A percentile compares a stretch with the other conserved stretches of the same genome.
These are phyloP conservation scores for Cerceris rybyensis DNA, from an alignment of 2,888 invertebrate genomes.

Conservation along the genomic window DNA sequence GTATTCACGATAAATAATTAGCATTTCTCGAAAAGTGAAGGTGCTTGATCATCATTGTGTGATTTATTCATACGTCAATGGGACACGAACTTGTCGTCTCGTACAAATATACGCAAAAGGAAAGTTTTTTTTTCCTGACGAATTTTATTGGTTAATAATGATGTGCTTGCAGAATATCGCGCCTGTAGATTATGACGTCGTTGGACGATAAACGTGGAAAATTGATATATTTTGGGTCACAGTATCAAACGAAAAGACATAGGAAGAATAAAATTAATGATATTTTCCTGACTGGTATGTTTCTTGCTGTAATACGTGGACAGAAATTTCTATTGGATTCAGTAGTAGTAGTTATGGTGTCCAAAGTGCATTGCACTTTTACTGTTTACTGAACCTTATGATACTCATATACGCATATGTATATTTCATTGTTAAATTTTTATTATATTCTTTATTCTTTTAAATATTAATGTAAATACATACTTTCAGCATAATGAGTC, in stretches of 20 bases:
- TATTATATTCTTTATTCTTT: background rate
- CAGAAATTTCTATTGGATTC: background rate
- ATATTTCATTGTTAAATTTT: background rate
- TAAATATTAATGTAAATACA: background rate
- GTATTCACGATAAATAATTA: background rate
- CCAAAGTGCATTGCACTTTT: background rate
- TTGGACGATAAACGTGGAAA: slow-evolving; percentile 17
- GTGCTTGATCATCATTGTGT: background rate
- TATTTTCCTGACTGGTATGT: background rate
- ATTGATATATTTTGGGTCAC: slow-evolving; percentile 14
- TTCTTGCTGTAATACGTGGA: too few relatives aligned
- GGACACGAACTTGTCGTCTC: background rate
- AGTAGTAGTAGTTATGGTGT: background rate
- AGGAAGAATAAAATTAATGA: background rate
- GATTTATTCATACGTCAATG: background rate
- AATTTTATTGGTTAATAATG: slow-evolving; percentile 6
- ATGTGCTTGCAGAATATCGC: background rate
- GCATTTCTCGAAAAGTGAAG: slow-evolving; percentile 5
- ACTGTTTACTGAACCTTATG: background rate
- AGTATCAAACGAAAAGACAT: slow-evolving; percentile 6
- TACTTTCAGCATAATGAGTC: slow-evolving; percentile 69
- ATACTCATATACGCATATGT: background rate
- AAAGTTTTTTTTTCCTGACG: background rate
- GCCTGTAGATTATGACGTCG: slow-evolving; percentile 16
- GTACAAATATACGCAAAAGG: background rate